Evolutionary conservation across 2,113 vertebrate species (phyloP).

Genomic region (Hemicordylus capensis): DNA sequence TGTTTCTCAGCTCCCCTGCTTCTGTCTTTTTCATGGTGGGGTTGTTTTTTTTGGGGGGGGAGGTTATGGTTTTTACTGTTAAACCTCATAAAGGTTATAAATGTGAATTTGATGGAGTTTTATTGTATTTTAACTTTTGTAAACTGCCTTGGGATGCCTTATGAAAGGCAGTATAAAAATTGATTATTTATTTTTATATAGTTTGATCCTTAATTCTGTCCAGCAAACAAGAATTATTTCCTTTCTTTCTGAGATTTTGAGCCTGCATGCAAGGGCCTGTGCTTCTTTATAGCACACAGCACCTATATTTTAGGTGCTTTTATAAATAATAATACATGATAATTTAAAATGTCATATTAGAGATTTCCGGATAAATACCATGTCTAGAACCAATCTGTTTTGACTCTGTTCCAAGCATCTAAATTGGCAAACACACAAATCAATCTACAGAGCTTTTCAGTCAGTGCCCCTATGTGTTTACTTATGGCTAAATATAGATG

Average conservation of each 20-base stretch:
- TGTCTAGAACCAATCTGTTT: background rate
- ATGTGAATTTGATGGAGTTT: too few relatives aligned
- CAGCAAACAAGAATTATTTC: background rate
- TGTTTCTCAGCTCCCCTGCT: too few relatives aligned
- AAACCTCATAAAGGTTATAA: too few relatives aligned
- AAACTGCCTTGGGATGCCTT: too few relatives aligned
- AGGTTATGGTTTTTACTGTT: too few relatives aligned
- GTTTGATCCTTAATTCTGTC: too few relatives aligned
- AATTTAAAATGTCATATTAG: background rate
- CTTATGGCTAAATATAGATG: background rate
- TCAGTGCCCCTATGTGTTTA: background rate
- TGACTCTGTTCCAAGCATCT: background rate
- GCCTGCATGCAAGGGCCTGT: background rate
- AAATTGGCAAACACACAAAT: background rate
- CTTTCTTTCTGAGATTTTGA: background rate
- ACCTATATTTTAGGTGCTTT: background rate
- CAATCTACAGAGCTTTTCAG: background rate
- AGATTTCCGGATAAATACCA: background rate
- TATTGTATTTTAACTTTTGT: too few relatives aligned
- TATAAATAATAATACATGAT: background rate
- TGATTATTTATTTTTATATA: too few relatives aligned
- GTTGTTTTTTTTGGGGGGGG: too few relatives aligned
- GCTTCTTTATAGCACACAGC: background rate
- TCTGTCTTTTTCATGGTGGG: too few relatives aligned
- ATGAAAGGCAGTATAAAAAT: too few relatives aligned